phyloP scores from a whole-genome alignment of 1,140 invertebrate species.

The Drepana arcuata region DNA sequence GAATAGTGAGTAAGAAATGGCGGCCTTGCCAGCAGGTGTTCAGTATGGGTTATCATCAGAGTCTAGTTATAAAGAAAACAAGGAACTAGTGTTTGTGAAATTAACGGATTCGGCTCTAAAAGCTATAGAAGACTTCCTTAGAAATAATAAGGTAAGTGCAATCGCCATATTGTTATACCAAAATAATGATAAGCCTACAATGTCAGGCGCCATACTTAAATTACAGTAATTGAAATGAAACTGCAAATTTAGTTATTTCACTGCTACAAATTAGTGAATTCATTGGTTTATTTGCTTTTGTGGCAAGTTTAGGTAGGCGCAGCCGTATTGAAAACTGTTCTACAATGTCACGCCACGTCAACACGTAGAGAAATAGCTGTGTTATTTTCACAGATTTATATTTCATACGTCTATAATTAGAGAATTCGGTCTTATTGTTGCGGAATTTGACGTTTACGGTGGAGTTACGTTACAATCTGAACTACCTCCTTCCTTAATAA shows the following conservation, averaged over 20 bases:
- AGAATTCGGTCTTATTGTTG: slow-evolving; percentile 51
- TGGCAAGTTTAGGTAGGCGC: slow-evolving; percentile 20
- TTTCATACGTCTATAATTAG: slow-evolving; percentile 66
- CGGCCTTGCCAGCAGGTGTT: slow-evolving; percentile 93
- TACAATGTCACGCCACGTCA: slow-evolving; percentile 67
- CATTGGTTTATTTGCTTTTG: slow-evolving; percentile 13
- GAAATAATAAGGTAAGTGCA: slow-evolving; percentile 86
- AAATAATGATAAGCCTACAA: slow-evolving; percentile 63
- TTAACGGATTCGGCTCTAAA: slow-evolving; percentile 93
- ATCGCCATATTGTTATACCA: slow-evolving; percentile 67
- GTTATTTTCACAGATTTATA: slow-evolving; percentile 66
- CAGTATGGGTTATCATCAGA: slow-evolving; percentile 96
- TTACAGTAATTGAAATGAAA: slow-evolving; percentile 67
- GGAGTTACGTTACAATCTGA: slow-evolving; percentile 28
- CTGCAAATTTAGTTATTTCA: slow-evolving; percentile 49
- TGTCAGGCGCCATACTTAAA: slow-evolving; percentile 70
- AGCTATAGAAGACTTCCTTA: slow-evolving; percentile 91
- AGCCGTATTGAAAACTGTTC: slow-evolving; percentile 25
- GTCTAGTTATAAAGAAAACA: slow-evolving; percentile 86
- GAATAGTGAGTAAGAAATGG: slow-evolving; percentile 83
- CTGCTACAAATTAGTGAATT: slow-evolving; percentile 21
- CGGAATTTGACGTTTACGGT: slow-evolving; percentile 37
- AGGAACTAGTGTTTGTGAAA: slow-evolving; percentile 94
- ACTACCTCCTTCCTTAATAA: slow-evolving; percentile 3
- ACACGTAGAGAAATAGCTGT: slow-evolving; percentile 64